A percentile compares a stretch with the other conserved stretches of the same genome.
These are phyloP conservation scores for Scophthalmus maximus DNA, from an alignment of 2,113 vertebrate genomes.

Conservation along the genomic window DNA sequence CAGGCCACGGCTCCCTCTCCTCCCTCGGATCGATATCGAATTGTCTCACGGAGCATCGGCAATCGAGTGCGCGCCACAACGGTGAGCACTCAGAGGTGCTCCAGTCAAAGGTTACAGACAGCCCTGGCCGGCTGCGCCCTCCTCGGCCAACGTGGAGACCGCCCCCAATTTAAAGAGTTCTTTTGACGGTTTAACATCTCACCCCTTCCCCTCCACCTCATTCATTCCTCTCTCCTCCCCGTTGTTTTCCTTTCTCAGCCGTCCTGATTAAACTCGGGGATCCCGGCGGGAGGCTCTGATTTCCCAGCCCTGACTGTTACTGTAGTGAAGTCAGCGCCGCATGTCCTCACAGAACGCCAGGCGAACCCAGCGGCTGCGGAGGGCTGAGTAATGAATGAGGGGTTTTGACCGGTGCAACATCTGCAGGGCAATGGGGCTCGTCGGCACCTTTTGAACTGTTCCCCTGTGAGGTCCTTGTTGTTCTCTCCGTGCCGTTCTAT, in stretches of 20 bases:
- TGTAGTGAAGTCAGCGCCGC: conserved; percentile 65
- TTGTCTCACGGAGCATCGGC: conserved; percentile 62
- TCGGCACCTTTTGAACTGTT: conserved; percentile 14
- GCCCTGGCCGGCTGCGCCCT: conserved; percentile 43
- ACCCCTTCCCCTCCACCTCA: conserved; percentile 14
- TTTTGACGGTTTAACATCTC: conserved; percentile 84
- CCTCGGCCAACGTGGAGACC: conserved; percentile 48
- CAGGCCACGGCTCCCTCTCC: conserved; percentile 47
- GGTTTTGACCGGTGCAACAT: conserved; percentile 42
- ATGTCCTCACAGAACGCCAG: conserved; percentile 58
- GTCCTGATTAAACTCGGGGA: conserved; percentile 67
- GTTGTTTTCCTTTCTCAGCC: conserved; percentile 69
- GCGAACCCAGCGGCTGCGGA: conserved; percentile 25
- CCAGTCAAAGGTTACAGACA: conserved; percentile 80
- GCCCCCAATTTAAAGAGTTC: conserved; percentile 80
- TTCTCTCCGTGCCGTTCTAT: neutral
- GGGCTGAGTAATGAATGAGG: conserved; percentile 37
- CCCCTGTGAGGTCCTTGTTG: conserved; percentile 28
- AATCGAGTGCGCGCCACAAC: conserved; percentile 47
- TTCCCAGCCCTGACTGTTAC: conserved; percentile 67
- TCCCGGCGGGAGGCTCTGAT: conserved; percentile 66
- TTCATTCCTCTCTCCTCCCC: conserved; percentile 24
- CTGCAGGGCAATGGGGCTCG: conserved; percentile 29
- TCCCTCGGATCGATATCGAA: conserved; percentile 66
- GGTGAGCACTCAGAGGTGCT: conserved; percentile 54